Percentiles rank a stretch among this genome's conserved stretches.
Evolutionary conservation across 1,140 invertebrate genomes (phyloP).

Genomic region (Tigriopus japonicus): DNA sequence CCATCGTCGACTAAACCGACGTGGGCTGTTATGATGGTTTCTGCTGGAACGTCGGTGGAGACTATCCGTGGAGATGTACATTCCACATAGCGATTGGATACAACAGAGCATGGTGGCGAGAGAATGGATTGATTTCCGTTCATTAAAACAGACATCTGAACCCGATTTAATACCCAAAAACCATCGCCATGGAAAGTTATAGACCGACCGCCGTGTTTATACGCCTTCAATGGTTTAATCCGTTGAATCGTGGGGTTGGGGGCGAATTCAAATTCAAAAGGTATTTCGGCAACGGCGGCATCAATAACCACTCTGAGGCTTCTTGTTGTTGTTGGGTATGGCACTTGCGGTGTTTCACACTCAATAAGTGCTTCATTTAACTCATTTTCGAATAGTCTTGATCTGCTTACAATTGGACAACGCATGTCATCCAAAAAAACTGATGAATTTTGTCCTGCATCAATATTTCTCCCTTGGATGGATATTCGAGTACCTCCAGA

Average conservation of each 20-base stretch:
- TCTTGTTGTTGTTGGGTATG: conserved; percentile 68
- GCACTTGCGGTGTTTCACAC: conserved; percentile 65
- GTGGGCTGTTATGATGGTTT: background rate
- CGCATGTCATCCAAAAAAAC: conserved; percentile 71
- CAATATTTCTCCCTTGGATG: conserved; percentile 72
- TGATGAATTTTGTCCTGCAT: conserved; percentile 72
- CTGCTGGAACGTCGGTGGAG: background rate
- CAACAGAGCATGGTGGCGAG: background rate
- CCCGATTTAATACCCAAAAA: background rate
- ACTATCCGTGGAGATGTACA: conserved; percentile 42
- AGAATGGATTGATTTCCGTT: background rate
- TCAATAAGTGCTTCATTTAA: conserved; percentile 43
- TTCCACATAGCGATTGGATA: background rate
- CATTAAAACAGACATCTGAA: too few relatives aligned
- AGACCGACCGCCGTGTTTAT: conserved; percentile 75
- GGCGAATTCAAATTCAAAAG: conserved; percentile 58
- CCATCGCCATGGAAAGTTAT: conserved; percentile 70
- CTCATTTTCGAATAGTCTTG: too few relatives aligned
- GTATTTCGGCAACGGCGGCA: conserved; percentile 14
- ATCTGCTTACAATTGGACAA: conserved; percentile 30
- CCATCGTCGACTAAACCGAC: conserved; percentile 84
- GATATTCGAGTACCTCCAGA: conserved; percentile 83
- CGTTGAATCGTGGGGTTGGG: conserved; percentile 82
- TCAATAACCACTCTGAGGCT: conserved; percentile 31
- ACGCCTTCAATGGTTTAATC: conserved; percentile 68